A percentile compares a stretch with the other conserved stretches of the same genome.
Evolutionary conservation across 2,888 invertebrate genomes (phyloP).

Genomic region (Eilema caniola): DNA sequence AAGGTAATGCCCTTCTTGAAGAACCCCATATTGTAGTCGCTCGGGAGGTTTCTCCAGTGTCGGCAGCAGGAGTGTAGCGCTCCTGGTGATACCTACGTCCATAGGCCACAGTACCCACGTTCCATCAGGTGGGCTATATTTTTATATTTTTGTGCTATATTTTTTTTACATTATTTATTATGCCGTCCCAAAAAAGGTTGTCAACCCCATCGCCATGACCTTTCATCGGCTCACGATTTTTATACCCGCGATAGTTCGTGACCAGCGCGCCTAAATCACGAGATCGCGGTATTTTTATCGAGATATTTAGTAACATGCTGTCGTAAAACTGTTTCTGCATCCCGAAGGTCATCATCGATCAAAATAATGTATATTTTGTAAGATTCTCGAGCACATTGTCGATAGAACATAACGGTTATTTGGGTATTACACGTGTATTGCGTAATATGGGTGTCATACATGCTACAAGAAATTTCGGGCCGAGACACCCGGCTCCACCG

Average conservation of each 20-base stretch:
- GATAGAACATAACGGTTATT: conserved; percentile 4
- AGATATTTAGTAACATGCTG: conserved; percentile 66
- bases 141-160: too few relatives aligned
- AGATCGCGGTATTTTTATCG: conserved; percentile 68
- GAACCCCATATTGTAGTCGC: too few relatives aligned
- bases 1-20: too few relatives aligned
- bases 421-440: conserved; percentile 1
- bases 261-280: conserved; percentile 65
- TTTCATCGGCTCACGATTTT: conserved; percentile 64
- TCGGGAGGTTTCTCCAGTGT: too few relatives aligned
- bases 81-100: too few relatives aligned
- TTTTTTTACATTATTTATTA: background rate
- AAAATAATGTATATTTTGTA: conserved; percentile 36
- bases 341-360: conserved; percentile 61
- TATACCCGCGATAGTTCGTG: conserved; percentile 64
- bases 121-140: too few relatives aligned
- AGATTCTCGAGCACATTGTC: conserved; percentile 3
- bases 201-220: conserved; percentile 40
- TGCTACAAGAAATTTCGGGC: background rate
- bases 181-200: conserved; percentile 44
- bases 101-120: too few relatives aligned
- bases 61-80: too few relatives aligned
- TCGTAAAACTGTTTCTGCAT: conserved; percentile 65
- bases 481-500: too few relatives aligned
- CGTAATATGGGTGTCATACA: background rate